Percentiles rank a stretch among this genome's conserved stretches.
Conservation (phyloP, 2,888 invertebrate genomes). For the Neoaliturus tenellus region DNA sequence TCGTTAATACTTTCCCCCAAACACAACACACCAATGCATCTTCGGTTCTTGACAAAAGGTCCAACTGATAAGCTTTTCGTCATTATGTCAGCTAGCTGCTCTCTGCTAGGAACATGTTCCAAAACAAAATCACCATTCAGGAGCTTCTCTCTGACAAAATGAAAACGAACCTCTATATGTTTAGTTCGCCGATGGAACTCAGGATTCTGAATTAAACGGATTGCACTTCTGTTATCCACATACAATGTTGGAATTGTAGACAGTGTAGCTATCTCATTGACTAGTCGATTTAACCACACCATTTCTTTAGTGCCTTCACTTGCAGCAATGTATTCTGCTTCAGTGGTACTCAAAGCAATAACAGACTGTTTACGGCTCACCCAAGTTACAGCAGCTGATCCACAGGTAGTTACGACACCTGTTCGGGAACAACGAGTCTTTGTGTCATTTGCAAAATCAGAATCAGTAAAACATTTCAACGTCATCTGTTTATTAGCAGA, state of each 20-base stretch:
- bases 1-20: background rate
- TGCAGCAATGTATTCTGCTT: slow-evolving; percentile 61
- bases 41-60: background rate
- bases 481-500: background rate
- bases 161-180: slow-evolving; percentile 65
- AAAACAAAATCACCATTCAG: background rate
- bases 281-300: slow-evolving; percentile 68
- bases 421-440: slow-evolving; percentile 68
- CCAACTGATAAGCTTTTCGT: background rate
- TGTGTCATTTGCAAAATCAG: slow-evolving; percentile 69
- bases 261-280: slow-evolving; percentile 64
- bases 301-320: slow-evolving; percentile 60
- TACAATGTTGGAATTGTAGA: slow-evolving; percentile 63
- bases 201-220: slow-evolving; percentile 68
- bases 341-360: slow-evolving; percentile 54
- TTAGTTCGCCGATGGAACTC: slow-evolving; percentile 68
- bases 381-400: slow-evolving; percentile 58
- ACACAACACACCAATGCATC: background rate
- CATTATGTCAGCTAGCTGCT: background rate
- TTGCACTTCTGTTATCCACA: slow-evolving; percentile 68
- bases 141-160: slow-evolving; percentile 49
- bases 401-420: slow-evolving; percentile 63
- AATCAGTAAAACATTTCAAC: slow-evolving; percentile 68
- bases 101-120: background rate
- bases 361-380: slow-evolving; percentile 52